phyloP scores from a whole-genome alignment of 2,797 vertebrate genomes.

The Geotria australis region DNA sequence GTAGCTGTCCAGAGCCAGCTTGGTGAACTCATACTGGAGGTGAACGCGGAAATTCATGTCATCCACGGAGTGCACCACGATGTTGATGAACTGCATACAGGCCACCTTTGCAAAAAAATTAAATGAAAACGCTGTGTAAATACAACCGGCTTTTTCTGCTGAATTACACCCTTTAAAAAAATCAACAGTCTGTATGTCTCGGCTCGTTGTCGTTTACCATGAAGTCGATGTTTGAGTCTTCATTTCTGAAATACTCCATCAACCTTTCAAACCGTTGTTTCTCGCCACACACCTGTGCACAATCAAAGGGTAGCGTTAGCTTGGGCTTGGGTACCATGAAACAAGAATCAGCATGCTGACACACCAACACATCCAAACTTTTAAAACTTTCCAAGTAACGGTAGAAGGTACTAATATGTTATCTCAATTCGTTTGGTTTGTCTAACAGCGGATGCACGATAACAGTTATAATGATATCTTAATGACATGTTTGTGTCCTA shows the following conservation, averaged over 20 bases:
- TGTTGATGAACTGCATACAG: conserved; percentile 98
- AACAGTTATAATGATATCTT: too few relatives aligned
- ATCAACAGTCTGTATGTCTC: neutral
- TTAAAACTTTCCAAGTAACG: too few relatives aligned
- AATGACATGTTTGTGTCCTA: too few relatives aligned
- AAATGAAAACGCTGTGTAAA: neutral
- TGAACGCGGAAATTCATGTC: conserved; percentile 98
- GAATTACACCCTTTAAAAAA: neutral
- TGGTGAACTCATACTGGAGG: conserved; percentile 84
- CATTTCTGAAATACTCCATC: conserved; percentile 78
- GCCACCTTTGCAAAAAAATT: conserved; percentile 20
- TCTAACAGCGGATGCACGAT: too few relatives aligned
- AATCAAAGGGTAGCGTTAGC: neutral
- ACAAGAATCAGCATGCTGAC: too few relatives aligned
- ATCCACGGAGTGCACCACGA: conserved; percentile 88
- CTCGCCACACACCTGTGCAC: conserved; percentile 66
- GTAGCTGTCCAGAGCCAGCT: conserved; percentile 71
- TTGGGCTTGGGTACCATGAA: too few relatives aligned
- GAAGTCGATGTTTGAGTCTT: conserved; percentile 90
- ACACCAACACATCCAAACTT: too few relatives aligned
- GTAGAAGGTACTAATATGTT: too few relatives aligned
- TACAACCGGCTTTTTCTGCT: neutral
- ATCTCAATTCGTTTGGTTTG: too few relatives aligned
- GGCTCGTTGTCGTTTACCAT: conserved; percentile 28
- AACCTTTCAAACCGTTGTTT: conserved; percentile 80